These are phyloP conservation scores for Lonchura striata DNA, from an alignment of 2,113 vertebrate species.

Conservation along the genomic window DNA sequence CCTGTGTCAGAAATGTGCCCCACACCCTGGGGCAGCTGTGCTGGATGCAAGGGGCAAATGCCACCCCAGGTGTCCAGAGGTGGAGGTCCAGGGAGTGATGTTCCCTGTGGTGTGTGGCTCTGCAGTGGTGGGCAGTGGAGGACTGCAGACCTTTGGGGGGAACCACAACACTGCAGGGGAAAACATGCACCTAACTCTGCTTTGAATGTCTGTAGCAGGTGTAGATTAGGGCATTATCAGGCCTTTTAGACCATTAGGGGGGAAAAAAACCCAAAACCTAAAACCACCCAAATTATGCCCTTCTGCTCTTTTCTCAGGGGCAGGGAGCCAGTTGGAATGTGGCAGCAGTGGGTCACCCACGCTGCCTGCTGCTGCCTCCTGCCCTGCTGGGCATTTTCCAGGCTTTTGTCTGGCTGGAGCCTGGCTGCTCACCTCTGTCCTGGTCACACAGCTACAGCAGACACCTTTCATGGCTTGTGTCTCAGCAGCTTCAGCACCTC, in stretches of 20 bases:
- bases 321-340: accelerated
- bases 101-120: neutral
- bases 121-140: neutral
- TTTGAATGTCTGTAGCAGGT: neutral
- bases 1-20: neutral
- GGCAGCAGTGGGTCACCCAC: neutral
- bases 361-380: neutral
- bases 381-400: neutral
- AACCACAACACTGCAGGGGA: neutral
- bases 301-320: neutral
- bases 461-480: neutral
- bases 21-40: neutral
- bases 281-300: neutral
- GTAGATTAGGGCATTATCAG: neutral
- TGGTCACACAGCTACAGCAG: neutral
- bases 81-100: neutral
- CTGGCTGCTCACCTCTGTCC: neutral
- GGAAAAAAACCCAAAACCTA: neutral
- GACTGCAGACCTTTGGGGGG: neutral
- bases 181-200: neutral
- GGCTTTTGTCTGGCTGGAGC: neutral
- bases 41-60: neutral
- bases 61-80: neutral
- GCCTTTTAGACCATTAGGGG: neutral
- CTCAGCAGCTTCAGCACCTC: neutral